Percentiles rank a stretch among this genome's conserved stretches.
phyloP scores from a whole-genome alignment of 2,888 invertebrate species.

The Caradrina kadenii region DNA sequence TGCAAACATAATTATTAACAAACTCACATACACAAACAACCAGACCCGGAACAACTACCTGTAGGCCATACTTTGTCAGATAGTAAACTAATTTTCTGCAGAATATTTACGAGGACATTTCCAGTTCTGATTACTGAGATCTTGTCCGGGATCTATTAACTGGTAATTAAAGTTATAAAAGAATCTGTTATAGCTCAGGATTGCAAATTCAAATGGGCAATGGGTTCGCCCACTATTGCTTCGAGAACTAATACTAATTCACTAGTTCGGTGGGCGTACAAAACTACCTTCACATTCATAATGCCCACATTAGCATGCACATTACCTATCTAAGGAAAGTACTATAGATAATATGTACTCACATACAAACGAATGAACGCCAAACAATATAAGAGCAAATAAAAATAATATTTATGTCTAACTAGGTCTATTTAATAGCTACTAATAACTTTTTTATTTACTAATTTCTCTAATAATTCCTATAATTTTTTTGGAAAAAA shows the following conservation, averaged over 20 bases:
- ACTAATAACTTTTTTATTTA: too few relatives aligned
- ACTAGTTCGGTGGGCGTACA: slow-evolving; percentile 25
- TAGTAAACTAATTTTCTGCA: background rate
- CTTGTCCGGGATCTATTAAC: background rate
- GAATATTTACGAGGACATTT: background rate
- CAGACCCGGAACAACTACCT: background rate
- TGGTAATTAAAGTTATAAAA: slow-evolving; percentile 32
- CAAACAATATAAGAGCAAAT: background rate
- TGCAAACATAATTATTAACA: background rate
- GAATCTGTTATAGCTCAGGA: slow-evolving; percentile 38
- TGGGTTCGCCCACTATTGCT: slow-evolving; percentile 49
- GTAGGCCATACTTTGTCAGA: background rate
- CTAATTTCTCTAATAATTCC: too few relatives aligned
- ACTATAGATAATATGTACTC: background rate
- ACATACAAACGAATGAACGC: background rate
- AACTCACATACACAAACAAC: background rate
- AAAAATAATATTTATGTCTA: background rate
- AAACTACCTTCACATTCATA: slow-evolving; percentile 47
- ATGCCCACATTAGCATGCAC: slow-evolving; percentile 40
- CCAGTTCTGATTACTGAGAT: background rate
- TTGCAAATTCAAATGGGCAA: slow-evolving; percentile 52
- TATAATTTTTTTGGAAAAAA: too few relatives aligned
- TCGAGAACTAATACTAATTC: slow-evolving; percentile 26
- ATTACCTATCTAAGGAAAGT: background rate
- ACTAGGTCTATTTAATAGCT: too few relatives aligned